Conservation (phyloP, 2,113 vertebrate genomes). For the Serilophus lunatus region DNA sequence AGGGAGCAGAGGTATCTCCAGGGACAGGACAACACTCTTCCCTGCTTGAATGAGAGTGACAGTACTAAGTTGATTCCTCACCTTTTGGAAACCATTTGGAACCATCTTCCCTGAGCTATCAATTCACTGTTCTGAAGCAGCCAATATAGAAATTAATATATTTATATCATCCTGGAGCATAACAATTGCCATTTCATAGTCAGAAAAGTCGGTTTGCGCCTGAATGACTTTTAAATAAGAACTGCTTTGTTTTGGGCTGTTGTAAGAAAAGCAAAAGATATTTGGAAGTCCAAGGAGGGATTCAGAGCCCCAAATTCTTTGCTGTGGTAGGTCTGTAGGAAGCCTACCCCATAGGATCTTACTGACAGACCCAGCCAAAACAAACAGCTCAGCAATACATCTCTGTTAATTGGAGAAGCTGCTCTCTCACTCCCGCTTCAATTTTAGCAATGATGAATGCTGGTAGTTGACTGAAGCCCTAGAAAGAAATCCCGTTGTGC, state of each 20-base stretch:
- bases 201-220: background rate
- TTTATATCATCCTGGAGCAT: background rate
- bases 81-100: background rate
- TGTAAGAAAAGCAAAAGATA: background rate
- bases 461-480: conserved; percentile 9
- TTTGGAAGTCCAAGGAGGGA: background rate
- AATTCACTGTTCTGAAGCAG: background rate
- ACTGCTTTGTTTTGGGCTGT: background rate
- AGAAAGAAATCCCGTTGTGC: conserved; percentile 44
- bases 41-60: background rate
- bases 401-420: background rate
- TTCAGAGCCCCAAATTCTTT: background rate
- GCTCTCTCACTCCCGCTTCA: background rate
- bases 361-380: background rate
- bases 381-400: background rate
- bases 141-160: background rate
- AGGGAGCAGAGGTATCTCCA: background rate
- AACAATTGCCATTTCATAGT: background rate
- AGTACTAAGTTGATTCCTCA: background rate
- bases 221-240: background rate
- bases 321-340: background rate
- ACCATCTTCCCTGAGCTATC: background rate
- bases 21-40: background rate
- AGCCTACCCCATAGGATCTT: background rate
- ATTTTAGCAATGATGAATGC: conserved; percentile 7